phyloP scores from a whole-genome alignment of 2,113 vertebrate genomes.

The Vimba vimba region DNA sequence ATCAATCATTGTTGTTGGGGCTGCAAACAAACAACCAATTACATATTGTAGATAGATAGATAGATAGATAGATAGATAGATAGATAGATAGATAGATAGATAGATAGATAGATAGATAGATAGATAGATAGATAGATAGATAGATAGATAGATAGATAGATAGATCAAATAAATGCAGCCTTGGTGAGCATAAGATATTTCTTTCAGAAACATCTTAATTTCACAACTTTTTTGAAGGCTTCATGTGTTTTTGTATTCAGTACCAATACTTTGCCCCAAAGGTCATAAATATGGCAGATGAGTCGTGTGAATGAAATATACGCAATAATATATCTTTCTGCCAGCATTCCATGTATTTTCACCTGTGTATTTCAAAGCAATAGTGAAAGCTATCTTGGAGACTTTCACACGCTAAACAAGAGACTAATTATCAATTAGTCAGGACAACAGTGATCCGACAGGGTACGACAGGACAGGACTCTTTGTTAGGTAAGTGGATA shows the following conservation, averaged over 20 bases:
- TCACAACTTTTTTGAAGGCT: not conserved
- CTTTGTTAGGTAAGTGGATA: slow-evolving; percentile 48
- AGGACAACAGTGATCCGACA: not conserved
- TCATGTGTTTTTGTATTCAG: not conserved
- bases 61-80: too few species aligned
- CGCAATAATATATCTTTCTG: not conserved
- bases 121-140: too few species aligned
- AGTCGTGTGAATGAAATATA: not conserved
- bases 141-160: too few species aligned
- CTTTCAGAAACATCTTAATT: not conserved
- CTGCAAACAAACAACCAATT: not conserved
- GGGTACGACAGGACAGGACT: slow-evolving; percentile 8
- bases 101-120: too few species aligned
- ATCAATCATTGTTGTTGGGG: not conserved
- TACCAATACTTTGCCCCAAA: not conserved
- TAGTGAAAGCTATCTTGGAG: not conserved
- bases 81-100: fast-evolving
- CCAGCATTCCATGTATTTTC: not conserved
- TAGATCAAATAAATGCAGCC: not conserved
- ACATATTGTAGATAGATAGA: not conserved
- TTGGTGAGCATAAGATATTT: not conserved
- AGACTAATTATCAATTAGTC: slow-evolving; percentile 19
- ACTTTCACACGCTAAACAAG: not conserved
- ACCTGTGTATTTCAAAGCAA: not conserved
- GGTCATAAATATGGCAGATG: not conserved